phyloP scores from a whole-genome alignment of 2,113 vertebrate species.

The Dascyllus trimaculatus region DNA sequence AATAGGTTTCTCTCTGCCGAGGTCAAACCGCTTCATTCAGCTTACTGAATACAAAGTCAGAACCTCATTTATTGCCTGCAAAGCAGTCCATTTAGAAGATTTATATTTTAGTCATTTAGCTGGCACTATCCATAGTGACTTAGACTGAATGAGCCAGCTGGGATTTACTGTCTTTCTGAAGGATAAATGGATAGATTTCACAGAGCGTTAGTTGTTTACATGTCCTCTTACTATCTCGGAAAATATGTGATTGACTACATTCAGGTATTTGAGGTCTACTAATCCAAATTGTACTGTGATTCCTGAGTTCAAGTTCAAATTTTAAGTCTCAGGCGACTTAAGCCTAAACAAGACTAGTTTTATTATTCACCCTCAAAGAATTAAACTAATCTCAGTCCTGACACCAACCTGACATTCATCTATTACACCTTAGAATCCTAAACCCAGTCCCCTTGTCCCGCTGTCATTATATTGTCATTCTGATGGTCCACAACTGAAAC shows the following conservation, averaged over 20 bases:
- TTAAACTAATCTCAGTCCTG: no score
- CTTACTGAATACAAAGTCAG: constrained; percentile 40
- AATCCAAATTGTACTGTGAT: neutral
- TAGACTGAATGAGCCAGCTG: neutral
- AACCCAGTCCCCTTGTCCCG: no score
- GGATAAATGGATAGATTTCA: neutral
- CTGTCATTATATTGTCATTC: no score
- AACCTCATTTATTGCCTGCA: constrained; percentile 34
- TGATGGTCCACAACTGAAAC: no score
- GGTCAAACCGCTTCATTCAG: constrained; percentile 58
- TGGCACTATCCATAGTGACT: neutral
- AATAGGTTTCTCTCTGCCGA: constrained; percentile 61
- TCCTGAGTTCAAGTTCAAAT: neutral
- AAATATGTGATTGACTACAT: neutral
- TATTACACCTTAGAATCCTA: no score
- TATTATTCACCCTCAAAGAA: neutral
- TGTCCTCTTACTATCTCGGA: neutral
- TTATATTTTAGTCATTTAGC: constrained; percentile 54
- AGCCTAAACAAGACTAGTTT: neutral
- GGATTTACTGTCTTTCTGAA: constrained; percentile 1
- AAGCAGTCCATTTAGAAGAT: constrained; percentile 34
- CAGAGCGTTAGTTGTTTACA: neutral
- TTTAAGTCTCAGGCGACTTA: no score
- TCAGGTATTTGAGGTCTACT: neutral
- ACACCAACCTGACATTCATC: no score